Evolutionary conservation across 2,888 invertebrate species (phyloP).

Genomic region (Nemurella pictetii): DNA sequence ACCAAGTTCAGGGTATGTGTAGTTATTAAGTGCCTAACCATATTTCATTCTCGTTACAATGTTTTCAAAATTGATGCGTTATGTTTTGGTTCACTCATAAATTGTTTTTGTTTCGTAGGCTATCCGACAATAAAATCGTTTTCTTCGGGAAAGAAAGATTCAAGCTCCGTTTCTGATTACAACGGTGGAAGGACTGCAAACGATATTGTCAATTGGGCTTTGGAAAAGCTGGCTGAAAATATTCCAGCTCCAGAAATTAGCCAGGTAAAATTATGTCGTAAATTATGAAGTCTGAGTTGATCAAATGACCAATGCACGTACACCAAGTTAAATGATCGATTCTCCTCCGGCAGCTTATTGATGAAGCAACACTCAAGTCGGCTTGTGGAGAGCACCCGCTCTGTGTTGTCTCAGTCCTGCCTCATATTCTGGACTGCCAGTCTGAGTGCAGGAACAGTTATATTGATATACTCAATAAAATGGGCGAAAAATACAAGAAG

Average conservation of each 20-base stretch:
- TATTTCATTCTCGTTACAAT: too few relatives aligned
- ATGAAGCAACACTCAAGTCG: slow-evolving; percentile 65
- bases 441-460: slow-evolving; percentile 65
- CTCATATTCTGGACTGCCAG: slow-evolving; percentile 95
- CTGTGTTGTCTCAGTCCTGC: slow-evolving; percentile 89
- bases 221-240: slow-evolving; percentile 85
- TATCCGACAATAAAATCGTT: slow-evolving; percentile 98
- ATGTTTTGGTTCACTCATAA: too few relatives aligned
- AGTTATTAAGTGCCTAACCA: too few relatives aligned
- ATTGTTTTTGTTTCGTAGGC: slow-evolving; percentile 49
- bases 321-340: slow-evolving; percentile 15
- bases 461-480: slow-evolving; percentile 62
- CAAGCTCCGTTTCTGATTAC: slow-evolving; percentile 69
- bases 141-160: slow-evolving; percentile 70
- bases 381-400: slow-evolving; percentile 86
- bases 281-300: too few relatives aligned
- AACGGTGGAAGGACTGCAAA: slow-evolving; percentile 88
- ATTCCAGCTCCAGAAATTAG: slow-evolving; percentile 86
- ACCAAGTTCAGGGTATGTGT: slow-evolving; percentile 38
- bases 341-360: slow-evolving; percentile 52
- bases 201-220: slow-evolving; percentile 90
- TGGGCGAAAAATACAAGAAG: slow-evolving; percentile 82
- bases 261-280: slow-evolving; percentile 58
- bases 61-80: too few relatives aligned
- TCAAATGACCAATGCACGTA: too few relatives aligned